Evolutionary conservation across 2,888 invertebrate genomes (phyloP), one percentile per base, ranked within the genome.

Genomic region (Meta bourneti): DNA sequence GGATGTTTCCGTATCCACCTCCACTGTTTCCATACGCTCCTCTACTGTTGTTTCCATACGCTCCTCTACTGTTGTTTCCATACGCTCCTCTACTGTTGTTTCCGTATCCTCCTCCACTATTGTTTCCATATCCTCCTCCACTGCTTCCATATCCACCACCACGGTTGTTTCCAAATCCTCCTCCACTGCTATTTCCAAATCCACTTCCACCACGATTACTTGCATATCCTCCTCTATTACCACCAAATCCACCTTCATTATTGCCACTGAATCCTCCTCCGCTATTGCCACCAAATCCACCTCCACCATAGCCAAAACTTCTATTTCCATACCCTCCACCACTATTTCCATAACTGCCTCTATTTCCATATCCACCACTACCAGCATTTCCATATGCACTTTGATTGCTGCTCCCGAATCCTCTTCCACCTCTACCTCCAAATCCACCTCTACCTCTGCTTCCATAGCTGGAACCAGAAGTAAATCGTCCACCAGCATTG

Each of bases 261-360:
- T 52, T 51, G 9, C 61, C 6, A 8, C 75, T 48, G 5, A 93
- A 49, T 9, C 70, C 61, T 51, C n/a, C 34, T 16, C 91, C 81
- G 7, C 52, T 1, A 7, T 49, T 48, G 4, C 94, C 94, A n/a
- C 94, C 94, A 16, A 93, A 94, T 11, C 94, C 94, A 0, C 94
- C 94, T 75, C 94, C 94, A 91, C 94, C 93, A 74, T 94, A 93
- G 70, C 94, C 93, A 5, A 94, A 94, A 1, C 94, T 94, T 49
- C 94, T 94, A 54, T 93, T 93, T 49, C 93, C 93, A 6, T 93
- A 93, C 93, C 93, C 61, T 11, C 94, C 93, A 71, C 94, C 93
- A 6, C 94, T 94, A 1, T 94, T 94, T 34, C 94, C 94, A 61
- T 93, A 93, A 51, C 93, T 93, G 5, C 93, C 93, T 94, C 93